Conservation (phyloP, 2,113 vertebrate genomes). For the Elachura formosa region DNA sequence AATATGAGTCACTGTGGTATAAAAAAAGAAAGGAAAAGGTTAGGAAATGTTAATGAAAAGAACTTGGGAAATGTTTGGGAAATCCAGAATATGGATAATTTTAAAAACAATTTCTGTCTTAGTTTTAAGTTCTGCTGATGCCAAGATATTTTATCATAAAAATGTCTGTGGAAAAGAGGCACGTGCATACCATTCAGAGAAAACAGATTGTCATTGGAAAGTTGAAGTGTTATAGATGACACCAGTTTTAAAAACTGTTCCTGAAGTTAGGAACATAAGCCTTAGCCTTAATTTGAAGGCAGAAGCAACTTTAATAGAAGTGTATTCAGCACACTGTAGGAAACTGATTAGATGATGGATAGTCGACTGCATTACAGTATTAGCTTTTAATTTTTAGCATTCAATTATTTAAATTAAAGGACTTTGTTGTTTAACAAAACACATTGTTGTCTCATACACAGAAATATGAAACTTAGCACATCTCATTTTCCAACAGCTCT, state of each 20-base stretch:
- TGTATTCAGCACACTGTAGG: not conserved
- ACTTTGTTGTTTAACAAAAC: not conserved
- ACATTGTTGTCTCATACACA: not conserved
- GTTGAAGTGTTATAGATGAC: not conserved
- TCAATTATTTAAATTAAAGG: not conserved
- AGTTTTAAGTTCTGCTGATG: not conserved
- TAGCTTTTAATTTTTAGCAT: not conserved
- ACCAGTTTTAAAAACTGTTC: not conserved
- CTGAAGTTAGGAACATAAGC: not conserved
- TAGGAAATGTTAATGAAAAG: not conserved
- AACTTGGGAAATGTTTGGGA: not conserved
- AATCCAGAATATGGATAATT: not conserved
- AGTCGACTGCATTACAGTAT: not conserved
- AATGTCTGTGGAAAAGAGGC: not conserved
- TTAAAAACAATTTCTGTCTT: not conserved
- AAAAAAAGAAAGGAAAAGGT: not conserved
- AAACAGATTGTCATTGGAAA: not conserved
- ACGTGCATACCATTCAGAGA: not conserved
- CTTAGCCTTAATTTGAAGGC: not conserved
- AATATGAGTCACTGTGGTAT: not conserved
- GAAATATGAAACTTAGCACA: constrained; percentile 3
- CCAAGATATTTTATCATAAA: not conserved
- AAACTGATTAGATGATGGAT: constrained; percentile 13
- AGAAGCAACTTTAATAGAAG: not conserved
- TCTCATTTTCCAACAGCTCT: not conserved